Base-by-base conservation (phyloP, 2,888 invertebrate species). In the Sabatieria punctata region DNA sequence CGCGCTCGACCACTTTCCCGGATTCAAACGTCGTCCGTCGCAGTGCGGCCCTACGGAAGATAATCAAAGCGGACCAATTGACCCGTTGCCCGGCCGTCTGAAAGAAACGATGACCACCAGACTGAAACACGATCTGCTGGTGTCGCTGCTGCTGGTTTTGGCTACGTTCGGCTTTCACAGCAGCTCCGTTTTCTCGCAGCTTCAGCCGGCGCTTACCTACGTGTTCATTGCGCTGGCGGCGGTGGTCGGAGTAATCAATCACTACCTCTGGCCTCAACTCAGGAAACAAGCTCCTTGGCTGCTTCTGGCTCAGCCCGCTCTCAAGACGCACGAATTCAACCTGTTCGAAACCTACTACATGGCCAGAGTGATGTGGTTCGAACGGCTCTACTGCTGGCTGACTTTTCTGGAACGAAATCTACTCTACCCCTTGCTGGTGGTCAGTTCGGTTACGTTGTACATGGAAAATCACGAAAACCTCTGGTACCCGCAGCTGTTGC, bases 251-350 rank as follows among this genome's bases (percentile, higher is more conserved):
- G 79, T 91, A 67, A 64, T 83, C 27, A 73, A 91, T 19, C 95
- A 97, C 68, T 97, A 97, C 69, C 66, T 91, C 37, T 75, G 82
- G 53, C 91, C 93, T 0, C 89, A 95, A 66, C 75, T 95, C 52
- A 74, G 97, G 41, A 89, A 93, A 65, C 91, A 95, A 65, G 77
- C 89, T 67, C 95, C 95, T 0, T 95, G 93, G 91, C 72, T 86
- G 47, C 85, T 91, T 61, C 77, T 91, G 45, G 82, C 91, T 0
- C 78, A 82, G 40, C 95, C 95, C 0, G 74, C 91, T 48, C 71
- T 93, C 15, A 74, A 79, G 26, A 79, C 65, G 39, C 58, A 59
- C 47, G 63, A 63, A 41, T 58, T 54, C 48, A 45, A 46, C 25
- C 52, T 55, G 35, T 62, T 58, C 49, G 62, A 62, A 43, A 49